These are phyloP conservation scores for Lysandra coridon DNA, from an alignment of 2,888 invertebrate genomes.

Conservation along the genomic window DNA sequence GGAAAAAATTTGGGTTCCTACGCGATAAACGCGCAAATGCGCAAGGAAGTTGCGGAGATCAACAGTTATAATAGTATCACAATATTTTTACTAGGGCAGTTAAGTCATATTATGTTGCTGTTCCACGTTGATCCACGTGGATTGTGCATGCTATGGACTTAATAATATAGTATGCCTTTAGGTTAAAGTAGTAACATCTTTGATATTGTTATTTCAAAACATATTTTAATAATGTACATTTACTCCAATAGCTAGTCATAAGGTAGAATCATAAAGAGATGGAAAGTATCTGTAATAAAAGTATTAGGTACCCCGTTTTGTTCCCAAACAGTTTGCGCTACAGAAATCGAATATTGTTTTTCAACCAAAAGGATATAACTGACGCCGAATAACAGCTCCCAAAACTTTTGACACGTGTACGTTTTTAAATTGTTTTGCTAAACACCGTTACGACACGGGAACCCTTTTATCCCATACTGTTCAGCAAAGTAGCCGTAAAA, in stretches of 20 bases:
- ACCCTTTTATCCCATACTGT: conserved; percentile 1
- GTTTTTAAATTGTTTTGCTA: background rate
- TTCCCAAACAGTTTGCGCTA: background rate
- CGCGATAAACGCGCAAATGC: too few relatives aligned
- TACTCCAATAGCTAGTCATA: background rate
- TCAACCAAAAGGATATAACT: background rate
- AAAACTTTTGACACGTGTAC: background rate
- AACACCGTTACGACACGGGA: background rate
- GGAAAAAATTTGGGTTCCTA: too few relatives aligned
- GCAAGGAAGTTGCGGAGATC: too few relatives aligned
- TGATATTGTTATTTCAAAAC: too few relatives aligned
- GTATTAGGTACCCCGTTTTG: background rate
- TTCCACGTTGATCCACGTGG: too few relatives aligned
- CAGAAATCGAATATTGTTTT: background rate
- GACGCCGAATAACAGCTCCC: background rate
- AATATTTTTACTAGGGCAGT: too few relatives aligned
- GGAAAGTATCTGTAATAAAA: background rate
- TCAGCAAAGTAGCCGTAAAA: background rate
- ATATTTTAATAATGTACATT: too few relatives aligned
- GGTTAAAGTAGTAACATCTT: too few relatives aligned
- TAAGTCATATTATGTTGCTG: too few relatives aligned
- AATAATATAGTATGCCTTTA: too few relatives aligned
- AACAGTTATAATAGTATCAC: too few relatives aligned
- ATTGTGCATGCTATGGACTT: too few relatives aligned
- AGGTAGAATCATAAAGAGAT: background rate